Percentiles rank a stretch among this genome's conserved stretches.
Evolutionary conservation across 2,888 invertebrate genomes (phyloP).

Genomic region (Harpalus rufipes): DNA sequence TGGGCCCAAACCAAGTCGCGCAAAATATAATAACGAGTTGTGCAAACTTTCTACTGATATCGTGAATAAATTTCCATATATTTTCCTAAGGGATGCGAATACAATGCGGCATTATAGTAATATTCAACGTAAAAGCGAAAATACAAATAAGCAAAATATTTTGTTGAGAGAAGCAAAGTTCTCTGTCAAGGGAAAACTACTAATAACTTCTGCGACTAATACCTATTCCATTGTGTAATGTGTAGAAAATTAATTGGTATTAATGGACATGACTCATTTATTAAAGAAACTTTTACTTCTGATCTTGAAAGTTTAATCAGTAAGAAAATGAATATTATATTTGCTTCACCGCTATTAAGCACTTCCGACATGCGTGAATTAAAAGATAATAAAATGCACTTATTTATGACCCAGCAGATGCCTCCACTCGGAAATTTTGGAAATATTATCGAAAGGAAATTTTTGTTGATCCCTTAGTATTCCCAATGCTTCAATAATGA

Average conservation of each 20-base stretch:
- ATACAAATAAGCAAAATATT: constrained; percentile 32
- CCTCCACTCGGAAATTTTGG: no score
- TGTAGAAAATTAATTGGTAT: constrained; percentile 31
- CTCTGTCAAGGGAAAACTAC: constrained; percentile 17
- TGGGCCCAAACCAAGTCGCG: not conserved
- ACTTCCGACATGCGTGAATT: no score
- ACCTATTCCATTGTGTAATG: constrained; percentile 10
- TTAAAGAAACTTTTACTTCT: constrained; percentile 6
- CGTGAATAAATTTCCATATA: constrained; percentile 58
- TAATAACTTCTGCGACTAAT: constrained; percentile 15
- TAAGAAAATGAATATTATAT: not conserved
- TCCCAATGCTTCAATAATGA: no score
- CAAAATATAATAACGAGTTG: constrained; percentile 60
- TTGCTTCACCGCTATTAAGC: not conserved
- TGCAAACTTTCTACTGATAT: constrained; percentile 57
- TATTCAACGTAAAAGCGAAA: constrained; percentile 11
- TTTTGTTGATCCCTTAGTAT: no score
- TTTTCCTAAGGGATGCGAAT: constrained; percentile 37
- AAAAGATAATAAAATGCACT: no score
- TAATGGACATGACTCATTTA: constrained; percentile 24
- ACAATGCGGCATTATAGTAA: constrained; percentile 34
- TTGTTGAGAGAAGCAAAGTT: constrained; percentile 1
- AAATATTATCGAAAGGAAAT: no score
- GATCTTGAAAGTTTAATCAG: not conserved
- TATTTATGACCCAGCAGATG: no score